A percentile compares a stretch with the other conserved stretches of the same genome.
Evolutionary conservation across 1,140 invertebrate genomes (phyloP).

Genomic region (Drosophila melanica): DNA sequence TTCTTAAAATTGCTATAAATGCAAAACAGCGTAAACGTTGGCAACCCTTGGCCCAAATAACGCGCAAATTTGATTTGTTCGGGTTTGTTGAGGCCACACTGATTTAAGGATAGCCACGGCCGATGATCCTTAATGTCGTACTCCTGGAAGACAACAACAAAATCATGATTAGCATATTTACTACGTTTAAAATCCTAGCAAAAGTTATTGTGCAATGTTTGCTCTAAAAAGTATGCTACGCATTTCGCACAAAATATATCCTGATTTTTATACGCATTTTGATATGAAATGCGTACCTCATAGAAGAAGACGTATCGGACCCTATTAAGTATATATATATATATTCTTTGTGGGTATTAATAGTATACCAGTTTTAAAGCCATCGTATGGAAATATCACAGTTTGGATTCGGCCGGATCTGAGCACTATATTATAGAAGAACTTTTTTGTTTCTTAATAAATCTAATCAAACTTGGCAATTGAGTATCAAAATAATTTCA

Average conservation of each 20-base stretch:
- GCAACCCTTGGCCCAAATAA: constrained; percentile 81
- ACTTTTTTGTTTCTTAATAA: too few species aligned
- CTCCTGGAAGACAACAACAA: constrained; percentile 49
- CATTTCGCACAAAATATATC: not conserved
- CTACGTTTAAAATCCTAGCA: not conserved
- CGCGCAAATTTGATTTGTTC: constrained; percentile 83
- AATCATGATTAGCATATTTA: not conserved
- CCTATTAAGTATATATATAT: too few species aligned
- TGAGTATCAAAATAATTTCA: too few species aligned
- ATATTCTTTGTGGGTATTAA: too few species aligned
- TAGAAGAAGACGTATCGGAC: too few species aligned
- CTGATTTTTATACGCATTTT: not conserved
- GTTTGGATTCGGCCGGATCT: too few species aligned
- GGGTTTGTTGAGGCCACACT: constrained; percentile 81
- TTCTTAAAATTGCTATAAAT: constrained; percentile 84
- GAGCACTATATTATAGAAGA: too few species aligned
- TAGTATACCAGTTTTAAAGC: too few species aligned
- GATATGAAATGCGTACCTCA: too few species aligned
- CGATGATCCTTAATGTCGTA: constrained; percentile 83
- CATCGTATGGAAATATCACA: too few species aligned
- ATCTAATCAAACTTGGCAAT: too few species aligned
- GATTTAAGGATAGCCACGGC: constrained; percentile 80
- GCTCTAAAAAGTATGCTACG: constrained; percentile 11
- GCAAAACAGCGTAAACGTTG: constrained; percentile 83
- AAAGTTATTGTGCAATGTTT: not conserved